These are phyloP conservation scores for Lutraria lutraria DNA, from an alignment of 2,888 invertebrate species.

Conservation along the genomic window DNA sequence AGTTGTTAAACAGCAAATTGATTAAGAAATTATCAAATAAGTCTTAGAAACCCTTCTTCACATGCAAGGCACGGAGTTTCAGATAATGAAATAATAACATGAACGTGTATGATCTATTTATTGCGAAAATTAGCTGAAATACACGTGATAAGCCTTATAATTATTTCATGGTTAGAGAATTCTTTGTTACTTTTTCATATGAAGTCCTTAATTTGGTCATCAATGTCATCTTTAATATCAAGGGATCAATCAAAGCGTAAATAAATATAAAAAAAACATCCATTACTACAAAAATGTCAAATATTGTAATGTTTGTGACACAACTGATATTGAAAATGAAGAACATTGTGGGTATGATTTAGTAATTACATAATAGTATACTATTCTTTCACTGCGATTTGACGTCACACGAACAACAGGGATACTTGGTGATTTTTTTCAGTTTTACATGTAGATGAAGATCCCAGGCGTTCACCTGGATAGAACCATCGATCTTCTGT, in stretches of 20 bases:
- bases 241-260: not conserved
- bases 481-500: too few species aligned
- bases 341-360: not conserved
- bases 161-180: not conserved
- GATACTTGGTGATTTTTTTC: too few species aligned
- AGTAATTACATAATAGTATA: too few species aligned
- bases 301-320: not conserved
- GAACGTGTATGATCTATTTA: not conserved
- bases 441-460: too few species aligned
- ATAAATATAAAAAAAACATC: not conserved
- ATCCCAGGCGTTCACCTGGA: too few species aligned
- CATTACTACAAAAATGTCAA: not conserved
- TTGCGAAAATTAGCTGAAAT: not conserved
- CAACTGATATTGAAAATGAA: not conserved
- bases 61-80: not conserved
- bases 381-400: too few species aligned
- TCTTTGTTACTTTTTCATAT: not conserved
- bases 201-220: not conserved
- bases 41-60: not conserved
- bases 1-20: not conserved
- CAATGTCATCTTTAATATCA: not conserved
- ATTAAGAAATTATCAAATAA: not conserved
- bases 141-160: not conserved
- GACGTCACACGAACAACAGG: too few species aligned
- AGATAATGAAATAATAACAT: not conserved